phyloP scores from a whole-genome alignment of 2,797 vertebrate species.

The Tamandua tetradactyla region DNA sequence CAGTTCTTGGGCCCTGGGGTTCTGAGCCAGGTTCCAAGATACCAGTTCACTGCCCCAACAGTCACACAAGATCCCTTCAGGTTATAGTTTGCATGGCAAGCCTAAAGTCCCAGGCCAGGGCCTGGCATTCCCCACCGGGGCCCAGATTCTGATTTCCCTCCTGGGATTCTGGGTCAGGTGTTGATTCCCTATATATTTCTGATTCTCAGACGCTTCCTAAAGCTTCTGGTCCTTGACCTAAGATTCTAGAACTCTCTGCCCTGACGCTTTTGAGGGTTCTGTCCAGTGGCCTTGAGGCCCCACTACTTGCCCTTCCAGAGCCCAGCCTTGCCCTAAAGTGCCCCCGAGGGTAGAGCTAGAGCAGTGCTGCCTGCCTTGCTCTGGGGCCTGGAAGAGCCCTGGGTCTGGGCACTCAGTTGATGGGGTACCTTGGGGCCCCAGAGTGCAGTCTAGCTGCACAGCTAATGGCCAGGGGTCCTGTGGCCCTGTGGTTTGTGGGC shows the following conservation, averaged over 20 bases:
- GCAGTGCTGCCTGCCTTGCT: background rate
- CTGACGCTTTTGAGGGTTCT: background rate
- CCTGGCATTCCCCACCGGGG: background rate
- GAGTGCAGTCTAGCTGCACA: background rate
- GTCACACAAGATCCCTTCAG: slow-evolving; percentile 52
- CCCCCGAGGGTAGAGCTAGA: background rate
- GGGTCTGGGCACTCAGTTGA: background rate
- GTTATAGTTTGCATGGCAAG: background rate
- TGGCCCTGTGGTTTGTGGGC: background rate
- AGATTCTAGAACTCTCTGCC: background rate
- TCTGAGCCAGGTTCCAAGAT: slow-evolving; percentile 51
- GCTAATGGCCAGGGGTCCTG: background rate
- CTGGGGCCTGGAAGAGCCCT: background rate
- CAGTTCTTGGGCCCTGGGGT: background rate
- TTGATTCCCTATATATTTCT: slow-evolving; percentile 17
- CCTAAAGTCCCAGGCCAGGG: background rate
- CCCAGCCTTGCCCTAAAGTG: background rate
- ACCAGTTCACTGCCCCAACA: slow-evolving; percentile 53
- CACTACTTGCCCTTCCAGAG: background rate
- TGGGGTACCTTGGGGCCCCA: background rate
- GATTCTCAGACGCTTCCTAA: background rate
- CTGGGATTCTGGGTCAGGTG: background rate
- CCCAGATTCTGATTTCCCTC: background rate
- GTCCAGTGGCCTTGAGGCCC: background rate
- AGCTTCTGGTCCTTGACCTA: too few species aligned